phyloP scores from a whole-genome alignment of 2,797 vertebrate species.

The Myotis myotis region DNA sequence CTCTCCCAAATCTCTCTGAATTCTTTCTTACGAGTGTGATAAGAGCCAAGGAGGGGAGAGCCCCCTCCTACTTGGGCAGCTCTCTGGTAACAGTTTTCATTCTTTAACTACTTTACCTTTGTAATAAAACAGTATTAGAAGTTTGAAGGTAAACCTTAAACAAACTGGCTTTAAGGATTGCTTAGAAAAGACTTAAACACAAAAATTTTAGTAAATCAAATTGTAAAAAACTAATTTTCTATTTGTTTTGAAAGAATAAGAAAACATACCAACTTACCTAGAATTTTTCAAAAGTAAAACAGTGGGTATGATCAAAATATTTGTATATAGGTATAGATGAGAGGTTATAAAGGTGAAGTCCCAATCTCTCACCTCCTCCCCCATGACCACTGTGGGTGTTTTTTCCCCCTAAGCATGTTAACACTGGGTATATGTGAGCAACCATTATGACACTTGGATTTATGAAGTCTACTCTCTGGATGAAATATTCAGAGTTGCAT shows the following conservation, averaged over 20 bases:
- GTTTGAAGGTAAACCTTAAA: neutral
- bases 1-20: too few relatives aligned
- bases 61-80: too few relatives aligned
- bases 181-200: neutral
- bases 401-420: neutral
- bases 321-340: neutral
- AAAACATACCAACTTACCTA: neutral
- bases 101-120: neutral
- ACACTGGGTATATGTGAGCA: neutral
- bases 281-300: conserved; percentile 9
- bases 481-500: neutral
- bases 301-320: neutral
- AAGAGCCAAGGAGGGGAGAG: too few relatives aligned
- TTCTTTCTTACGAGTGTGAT: too few relatives aligned
- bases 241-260: neutral
- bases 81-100: too few relatives aligned
- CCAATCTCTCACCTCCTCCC: neutral
- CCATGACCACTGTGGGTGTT: neutral
- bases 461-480: neutral
- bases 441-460: neutral
- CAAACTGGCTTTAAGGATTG: neutral
- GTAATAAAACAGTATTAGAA: neutral
- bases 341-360: neutral
- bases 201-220: neutral
- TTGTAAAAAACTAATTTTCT: neutral